Conservation (phyloP, 1,140 invertebrate species). For the Zaprionus inermis region DNA sequence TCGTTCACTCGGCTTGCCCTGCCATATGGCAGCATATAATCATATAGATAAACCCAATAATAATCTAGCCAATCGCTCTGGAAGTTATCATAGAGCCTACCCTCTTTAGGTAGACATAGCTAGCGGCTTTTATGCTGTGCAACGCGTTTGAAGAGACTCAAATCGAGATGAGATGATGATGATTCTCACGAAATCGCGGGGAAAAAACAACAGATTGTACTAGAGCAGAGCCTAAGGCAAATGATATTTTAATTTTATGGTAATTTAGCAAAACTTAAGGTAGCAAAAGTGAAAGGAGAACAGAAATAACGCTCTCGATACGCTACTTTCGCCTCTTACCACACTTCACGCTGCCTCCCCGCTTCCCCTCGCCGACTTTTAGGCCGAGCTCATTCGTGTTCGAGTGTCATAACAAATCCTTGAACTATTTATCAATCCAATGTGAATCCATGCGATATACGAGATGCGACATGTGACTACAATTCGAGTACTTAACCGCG, state of each 20-base stretch:
- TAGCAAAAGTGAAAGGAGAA: constrained; percentile 19
- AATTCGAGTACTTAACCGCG: constrained; percentile 30
- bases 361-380: background rate
- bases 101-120: background rate
- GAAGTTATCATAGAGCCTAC: background rate
- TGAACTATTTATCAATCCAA: constrained; percentile 20
- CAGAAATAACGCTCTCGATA: background rate
- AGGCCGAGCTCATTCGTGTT: background rate
- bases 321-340: constrained; percentile 2
- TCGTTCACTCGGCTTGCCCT: no score
- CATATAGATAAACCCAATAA: no score
- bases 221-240: constrained; percentile 13
- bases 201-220: background rate
- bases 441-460: background rate
- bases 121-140: background rate
- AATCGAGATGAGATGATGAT: background rate
- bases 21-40: no score
- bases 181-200: background rate
- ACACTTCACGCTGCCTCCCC: no score
- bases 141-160: background rate
- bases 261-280: constrained; percentile 1
- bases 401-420: constrained; percentile 13
- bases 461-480: constrained; percentile 27
- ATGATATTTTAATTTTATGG: constrained; percentile 20
- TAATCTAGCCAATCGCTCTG: no score